Evolutionary conservation across 2,888 invertebrate species (phyloP).

Genomic region (Yponomeuta cagnagella): DNA sequence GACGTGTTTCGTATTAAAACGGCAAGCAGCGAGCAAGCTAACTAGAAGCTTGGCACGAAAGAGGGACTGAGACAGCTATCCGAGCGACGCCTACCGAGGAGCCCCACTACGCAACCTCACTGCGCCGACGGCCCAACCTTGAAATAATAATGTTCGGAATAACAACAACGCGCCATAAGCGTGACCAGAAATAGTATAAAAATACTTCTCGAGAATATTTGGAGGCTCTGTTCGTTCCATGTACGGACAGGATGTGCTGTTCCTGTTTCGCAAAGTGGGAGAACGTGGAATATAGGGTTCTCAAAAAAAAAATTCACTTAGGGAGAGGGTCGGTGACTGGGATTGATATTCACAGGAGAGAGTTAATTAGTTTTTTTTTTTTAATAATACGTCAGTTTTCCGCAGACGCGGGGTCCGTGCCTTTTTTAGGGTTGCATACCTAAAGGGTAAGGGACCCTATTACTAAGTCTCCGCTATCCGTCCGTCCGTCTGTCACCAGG

Average conservation of each 20-base stretch:
- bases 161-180: slow-evolving; percentile 74
- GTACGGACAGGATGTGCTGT: slow-evolving; percentile 39
- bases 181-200: slow-evolving; percentile 72
- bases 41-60: slow-evolving; percentile 56
- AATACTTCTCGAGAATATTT: slow-evolving; percentile 61
- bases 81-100: slow-evolving; percentile 71
- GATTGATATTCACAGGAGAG: too few relatives aligned
- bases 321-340: too few relatives aligned
- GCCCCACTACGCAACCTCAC: slow-evolving; percentile 74
- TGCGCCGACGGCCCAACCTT: slow-evolving; percentile 74
- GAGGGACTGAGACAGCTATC: slow-evolving; percentile 66
- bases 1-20: slow-evolving; percentile 59
- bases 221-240: slow-evolving; percentile 38
- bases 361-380: too few relatives aligned
- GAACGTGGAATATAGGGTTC: background rate
- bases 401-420: too few relatives aligned
- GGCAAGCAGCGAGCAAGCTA: slow-evolving; percentile 59
- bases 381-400: too few relatives aligned
- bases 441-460: too few relatives aligned
- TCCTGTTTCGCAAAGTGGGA: slow-evolving; percentile 12
- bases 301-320: too few relatives aligned
- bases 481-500: too few relatives aligned
- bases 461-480: too few relatives aligned
- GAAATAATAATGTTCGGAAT: slow-evolving; percentile 76
- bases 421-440: too few relatives aligned